phyloP scores from a whole-genome alignment of 1,140 invertebrate genomes.

The Telenomus remus region DNA sequence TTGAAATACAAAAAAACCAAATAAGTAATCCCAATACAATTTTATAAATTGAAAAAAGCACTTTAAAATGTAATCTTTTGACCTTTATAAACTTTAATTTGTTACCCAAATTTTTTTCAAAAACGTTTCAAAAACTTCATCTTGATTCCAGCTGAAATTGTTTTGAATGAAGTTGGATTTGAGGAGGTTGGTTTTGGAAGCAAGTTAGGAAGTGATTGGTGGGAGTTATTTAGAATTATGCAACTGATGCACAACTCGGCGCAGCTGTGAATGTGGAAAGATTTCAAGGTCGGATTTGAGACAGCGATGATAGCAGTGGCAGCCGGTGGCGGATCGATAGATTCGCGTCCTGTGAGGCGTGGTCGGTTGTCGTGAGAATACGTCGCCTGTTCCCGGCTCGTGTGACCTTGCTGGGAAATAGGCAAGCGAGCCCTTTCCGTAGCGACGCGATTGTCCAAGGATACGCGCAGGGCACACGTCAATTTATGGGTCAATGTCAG shows the following conservation, averaged over 20 bases:
- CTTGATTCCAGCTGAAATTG: too few relatives aligned
- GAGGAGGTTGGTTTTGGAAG: not conserved
- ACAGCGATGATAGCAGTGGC: slow-evolving; percentile 36
- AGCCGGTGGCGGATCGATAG: slow-evolving; percentile 40
- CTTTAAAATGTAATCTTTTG: too few relatives aligned
- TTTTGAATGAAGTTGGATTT: too few relatives aligned
- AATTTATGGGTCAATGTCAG: slow-evolving; percentile 44
- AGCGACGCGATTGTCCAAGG: slow-evolving; percentile 30
- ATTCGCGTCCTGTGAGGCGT: slow-evolving; percentile 40
- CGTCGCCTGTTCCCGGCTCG: slow-evolving; percentile 14
- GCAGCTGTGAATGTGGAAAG: slow-evolving; percentile 45
- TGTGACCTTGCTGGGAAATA: slow-evolving; percentile 40
- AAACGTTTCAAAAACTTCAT: too few relatives aligned
- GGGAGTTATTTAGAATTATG: slow-evolving; percentile 22
- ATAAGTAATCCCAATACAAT: too few relatives aligned
- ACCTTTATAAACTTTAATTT: too few relatives aligned
- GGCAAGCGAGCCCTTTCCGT: slow-evolving; percentile 31
- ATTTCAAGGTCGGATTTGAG: slow-evolving; percentile 46
- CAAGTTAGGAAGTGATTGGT: not conserved
- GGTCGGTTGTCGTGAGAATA: slow-evolving; percentile 39
- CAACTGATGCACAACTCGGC: slow-evolving; percentile 32
- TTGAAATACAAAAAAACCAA: too few relatives aligned
- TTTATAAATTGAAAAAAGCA: too few relatives aligned
- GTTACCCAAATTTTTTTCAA: too few relatives aligned
- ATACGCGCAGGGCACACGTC: slow-evolving; percentile 29